phyloP scores from a whole-genome alignment of 2,113 vertebrate species.

The Smithornis capensis region DNA sequence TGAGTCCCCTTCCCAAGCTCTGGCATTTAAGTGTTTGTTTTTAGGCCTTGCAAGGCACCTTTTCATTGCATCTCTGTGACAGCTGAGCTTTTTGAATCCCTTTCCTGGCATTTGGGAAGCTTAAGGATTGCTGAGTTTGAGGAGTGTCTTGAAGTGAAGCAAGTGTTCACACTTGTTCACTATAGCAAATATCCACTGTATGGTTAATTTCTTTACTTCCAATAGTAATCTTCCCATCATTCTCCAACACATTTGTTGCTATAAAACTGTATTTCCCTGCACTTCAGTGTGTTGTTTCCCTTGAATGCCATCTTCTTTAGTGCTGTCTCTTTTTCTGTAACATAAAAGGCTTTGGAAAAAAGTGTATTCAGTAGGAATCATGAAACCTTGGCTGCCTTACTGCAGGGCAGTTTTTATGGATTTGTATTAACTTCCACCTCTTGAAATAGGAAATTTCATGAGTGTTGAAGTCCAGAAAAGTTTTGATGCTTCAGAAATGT shows the following conservation, averaged over 20 bases:
- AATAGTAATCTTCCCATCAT: neutral
- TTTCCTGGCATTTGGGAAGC: neutral
- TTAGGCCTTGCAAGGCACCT: neutral
- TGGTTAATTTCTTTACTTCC: neutral
- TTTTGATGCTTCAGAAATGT: neutral
- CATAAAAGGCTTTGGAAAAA: neutral
- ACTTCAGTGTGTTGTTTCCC: neutral
- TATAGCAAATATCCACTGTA: neutral
- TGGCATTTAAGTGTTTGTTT: neutral
- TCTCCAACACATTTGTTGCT: neutral
- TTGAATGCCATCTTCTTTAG: neutral
- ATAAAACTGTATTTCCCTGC: neutral
- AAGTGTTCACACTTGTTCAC: neutral
- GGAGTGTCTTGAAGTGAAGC: neutral
- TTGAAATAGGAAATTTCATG: neutral
- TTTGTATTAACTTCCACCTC: neutral
- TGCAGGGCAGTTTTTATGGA: neutral
- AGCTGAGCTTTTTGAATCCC: neutral
- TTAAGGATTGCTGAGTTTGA: neutral
- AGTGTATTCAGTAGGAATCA: neutral
- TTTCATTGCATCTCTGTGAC: neutral
- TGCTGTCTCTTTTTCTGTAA: neutral
- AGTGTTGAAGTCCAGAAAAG: neutral
- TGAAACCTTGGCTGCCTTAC: neutral
- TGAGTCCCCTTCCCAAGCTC: neutral